A percentile compares a stretch with the other conserved stretches of the same genome.
Conservation (phyloP, 2,113 vertebrate genomes). For the Amphilophus citrinellus region DNA sequence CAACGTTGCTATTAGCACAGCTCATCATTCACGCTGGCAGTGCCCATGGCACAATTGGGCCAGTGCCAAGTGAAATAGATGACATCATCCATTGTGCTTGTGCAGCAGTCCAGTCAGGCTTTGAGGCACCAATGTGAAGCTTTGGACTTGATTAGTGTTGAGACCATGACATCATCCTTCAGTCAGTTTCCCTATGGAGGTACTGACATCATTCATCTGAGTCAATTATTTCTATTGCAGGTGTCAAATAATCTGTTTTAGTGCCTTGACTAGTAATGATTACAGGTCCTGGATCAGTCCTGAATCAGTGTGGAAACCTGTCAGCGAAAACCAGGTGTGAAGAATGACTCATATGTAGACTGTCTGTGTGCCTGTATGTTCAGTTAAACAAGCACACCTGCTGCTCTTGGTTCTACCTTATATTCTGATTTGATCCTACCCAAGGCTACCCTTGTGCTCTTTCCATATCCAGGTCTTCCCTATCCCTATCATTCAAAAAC, state of each 20-base stretch:
- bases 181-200: constrained; percentile 44
- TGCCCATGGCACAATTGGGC: constrained; percentile 62
- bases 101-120: constrained; percentile 60
- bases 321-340: constrained; percentile 68
- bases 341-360: constrained; percentile 52
- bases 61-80: constrained; percentile 65
- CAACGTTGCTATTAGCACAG: constrained; percentile 58
- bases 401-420: not conserved
- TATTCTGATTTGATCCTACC: not conserved
- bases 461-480: not conserved
- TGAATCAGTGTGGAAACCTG: constrained; percentile 24
- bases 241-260: constrained; percentile 50
- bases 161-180: constrained; percentile 63
- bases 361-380: constrained; percentile 26
- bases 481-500: not conserved
- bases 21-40: constrained; percentile 52
- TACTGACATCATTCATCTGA: constrained; percentile 70
- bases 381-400: constrained; percentile 22
- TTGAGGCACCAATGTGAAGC: constrained; percentile 52
- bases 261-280: constrained; percentile 34
- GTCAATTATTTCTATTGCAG: constrained; percentile 52
- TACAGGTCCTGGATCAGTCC: constrained; percentile 15
- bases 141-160: constrained; percentile 56
- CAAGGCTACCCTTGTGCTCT: not conserved
- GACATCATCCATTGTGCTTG: constrained; percentile 69